phyloP scores from a whole-genome alignment of 2,797 vertebrate species.

The Tiaroga cobitis region DNA sequence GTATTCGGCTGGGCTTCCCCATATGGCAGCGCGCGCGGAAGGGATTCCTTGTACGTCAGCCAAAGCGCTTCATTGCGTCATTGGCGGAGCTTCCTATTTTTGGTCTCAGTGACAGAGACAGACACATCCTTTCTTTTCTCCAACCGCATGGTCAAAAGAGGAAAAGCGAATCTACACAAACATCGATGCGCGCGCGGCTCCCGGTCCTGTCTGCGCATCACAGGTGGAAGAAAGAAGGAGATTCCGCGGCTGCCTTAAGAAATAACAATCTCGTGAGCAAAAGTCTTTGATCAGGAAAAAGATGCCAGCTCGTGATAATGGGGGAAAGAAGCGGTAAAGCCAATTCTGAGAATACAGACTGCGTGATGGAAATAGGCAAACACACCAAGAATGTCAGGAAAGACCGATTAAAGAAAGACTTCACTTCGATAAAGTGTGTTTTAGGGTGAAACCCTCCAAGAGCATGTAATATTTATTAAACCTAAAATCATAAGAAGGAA shows the following conservation, averaged over 20 bases:
- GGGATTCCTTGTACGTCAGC: constrained; percentile 61
- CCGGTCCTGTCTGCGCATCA: background rate
- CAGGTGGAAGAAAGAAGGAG: constrained; percentile 40
- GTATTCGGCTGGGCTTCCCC: constrained; percentile 59
- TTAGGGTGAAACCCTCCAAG: background rate
- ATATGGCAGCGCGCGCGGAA: constrained; percentile 27
- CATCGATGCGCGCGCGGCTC: background rate
- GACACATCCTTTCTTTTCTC: constrained; percentile 47
- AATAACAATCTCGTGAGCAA: constrained; percentile 10
- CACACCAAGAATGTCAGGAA: background rate
- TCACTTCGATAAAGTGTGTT: background rate
- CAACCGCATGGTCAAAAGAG: constrained; percentile 19
- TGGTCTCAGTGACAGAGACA: background rate
- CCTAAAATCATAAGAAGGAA: background rate
- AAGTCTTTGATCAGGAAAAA: constrained; percentile 19
- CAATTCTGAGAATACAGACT: background rate
- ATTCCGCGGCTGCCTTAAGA: constrained; percentile 30
- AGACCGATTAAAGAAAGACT: background rate
- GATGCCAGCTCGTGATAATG: constrained; percentile 7
- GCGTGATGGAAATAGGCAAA: constrained; percentile 11
- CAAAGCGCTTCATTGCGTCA: constrained; percentile 28
- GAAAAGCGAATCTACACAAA: constrained; percentile 8
- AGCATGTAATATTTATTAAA: background rate
- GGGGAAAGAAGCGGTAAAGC: constrained; percentile 2
- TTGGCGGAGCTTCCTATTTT: constrained; percentile 24